Percentiles rank a stretch among this genome's conserved stretches.
Evolutionary conservation across 2,888 invertebrate species (phyloP).

Genomic region (Neoaliturus tenellus): DNA sequence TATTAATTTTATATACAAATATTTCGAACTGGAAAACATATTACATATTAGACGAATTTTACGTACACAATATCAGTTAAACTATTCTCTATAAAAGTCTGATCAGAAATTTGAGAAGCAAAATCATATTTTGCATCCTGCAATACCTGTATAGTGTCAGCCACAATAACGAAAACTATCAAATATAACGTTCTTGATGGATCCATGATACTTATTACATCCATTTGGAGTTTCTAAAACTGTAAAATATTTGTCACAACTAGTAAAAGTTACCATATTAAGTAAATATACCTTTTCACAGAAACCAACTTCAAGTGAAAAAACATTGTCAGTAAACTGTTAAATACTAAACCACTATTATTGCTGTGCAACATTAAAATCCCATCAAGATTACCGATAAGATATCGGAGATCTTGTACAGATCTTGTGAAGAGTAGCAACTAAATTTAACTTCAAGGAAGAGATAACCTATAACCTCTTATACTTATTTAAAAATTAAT

Average conservation of each 20-base stretch:
- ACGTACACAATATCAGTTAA: no score
- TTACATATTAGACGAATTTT: no score
- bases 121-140: not conserved
- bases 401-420: not conserved
- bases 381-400: conserved; percentile 1
- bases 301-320: not conserved
- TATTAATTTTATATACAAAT: no score
- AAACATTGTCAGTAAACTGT: not conserved
- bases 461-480: not conserved
- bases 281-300: not conserved
- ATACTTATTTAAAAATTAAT: not conserved
- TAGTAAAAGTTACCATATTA: not conserved
- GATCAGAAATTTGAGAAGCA: not conserved
- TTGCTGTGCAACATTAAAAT: not conserved
- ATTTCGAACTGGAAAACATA: no score
- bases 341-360: not conserved
- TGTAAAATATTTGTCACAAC: not conserved
- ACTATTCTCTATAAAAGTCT: not conserved
- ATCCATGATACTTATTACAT: not conserved
- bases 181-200: not conserved
- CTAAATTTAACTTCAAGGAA: not conserved
- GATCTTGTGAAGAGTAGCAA: not conserved
- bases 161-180: not conserved
- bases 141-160: not conserved
- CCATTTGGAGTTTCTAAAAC: not conserved